Base-by-base conservation (phyloP, 2,888 invertebrate genomes). In the Agriopis aurantiaria region DNA sequence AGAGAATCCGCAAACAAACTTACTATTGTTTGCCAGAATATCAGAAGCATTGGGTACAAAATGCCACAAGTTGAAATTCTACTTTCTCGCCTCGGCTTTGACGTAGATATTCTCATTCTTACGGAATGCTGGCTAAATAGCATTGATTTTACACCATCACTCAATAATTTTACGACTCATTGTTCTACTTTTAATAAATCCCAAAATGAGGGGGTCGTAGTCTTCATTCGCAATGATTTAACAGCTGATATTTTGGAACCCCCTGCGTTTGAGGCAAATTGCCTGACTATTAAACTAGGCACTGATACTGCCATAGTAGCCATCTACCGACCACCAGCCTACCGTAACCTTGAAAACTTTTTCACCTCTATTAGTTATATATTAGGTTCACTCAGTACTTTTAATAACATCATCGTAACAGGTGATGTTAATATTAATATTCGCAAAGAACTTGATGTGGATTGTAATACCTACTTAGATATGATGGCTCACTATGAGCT, bases 381-480 rank as follows among this genome's bases (percentile, higher is more conserved):
- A 12, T 46, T 64, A 33, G 9, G 0, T 17, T 49, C 40, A 49
- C 41, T 57, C 3, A 17, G 23, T 11, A 40, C 64, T 11, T 57
- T n/a, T 12, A 57, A 49, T 9, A 65, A 65, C 6, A 14, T 65
- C 5, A 43, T 48, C 10, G 8, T 65, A 3, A 56, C 49, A 11
- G 64, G 64, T 5, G 64, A 65, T 17, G 49, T 65, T 2, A 65
- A 65, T 40, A 65, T 65, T 8, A 51, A 65, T 17, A 48, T 65
- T 14, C 3, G 12, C n/a, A 48, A 48, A 7, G 5, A 11, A 33
- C 0, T 23, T 12, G 17, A 48, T n/a, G 33, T 23, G 7, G 9
- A 53, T 8, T 33, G 55, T 41, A n/a, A 56, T 33, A 40, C 40
- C 3, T 65, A 65, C 17, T 8, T 57, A n/a, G 14, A 56, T 8